Base-by-base conservation (phyloP, 2,113 vertebrate genomes). In the Axis porcinus region DNA sequence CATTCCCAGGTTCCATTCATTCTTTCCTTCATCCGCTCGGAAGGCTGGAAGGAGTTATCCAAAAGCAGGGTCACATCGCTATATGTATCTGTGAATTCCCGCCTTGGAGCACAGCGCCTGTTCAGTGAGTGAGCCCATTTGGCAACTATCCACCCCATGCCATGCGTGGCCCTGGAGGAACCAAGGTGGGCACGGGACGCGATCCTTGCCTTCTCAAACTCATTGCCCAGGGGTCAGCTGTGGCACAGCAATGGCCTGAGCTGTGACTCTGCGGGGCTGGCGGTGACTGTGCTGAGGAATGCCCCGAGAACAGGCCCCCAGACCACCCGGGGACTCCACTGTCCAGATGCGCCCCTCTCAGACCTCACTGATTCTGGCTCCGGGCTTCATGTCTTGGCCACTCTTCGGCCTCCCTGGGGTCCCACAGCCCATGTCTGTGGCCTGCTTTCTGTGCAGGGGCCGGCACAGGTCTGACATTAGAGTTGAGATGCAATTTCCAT, bases 11-110 rank as follows among this genome's bases (percentile, higher is more conserved):
- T 88, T 88, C 92, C 92, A 87, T 92, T 97, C 81, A 91, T 90
- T 79, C 92, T 84, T 91, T 58, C 92, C 55, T 95, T 60, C 96
- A 89, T 90, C 89, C 87, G 92, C 96, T 98, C 94, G 86, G 84
- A 45, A 95, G 94, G 89, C 92, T 87, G 30, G 54, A 86, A 55
- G 7, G 64, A 95, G 78, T 89, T 57, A 27, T 50, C 43, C 36
- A 79, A 91, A 70, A 87, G 67, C 64, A 67, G 60, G 45, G 52
- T 93, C 87, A 13, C 19, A 76, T 47, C 5, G 5, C 70, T 43
- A 7, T 55, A 14, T 33, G 83, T 84, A 88, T 64, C 62, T 50
- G 54, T 88, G 36, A 78, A 45, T 86, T 88, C 64, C 82, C 21
- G 6, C 67, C 3, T 27, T 10, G 50, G 40, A 94, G 78, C 76